Evolutionary conservation across 1,140 invertebrate genomes (phyloP).

Genomic region (Neuroterus valhalla): DNA sequence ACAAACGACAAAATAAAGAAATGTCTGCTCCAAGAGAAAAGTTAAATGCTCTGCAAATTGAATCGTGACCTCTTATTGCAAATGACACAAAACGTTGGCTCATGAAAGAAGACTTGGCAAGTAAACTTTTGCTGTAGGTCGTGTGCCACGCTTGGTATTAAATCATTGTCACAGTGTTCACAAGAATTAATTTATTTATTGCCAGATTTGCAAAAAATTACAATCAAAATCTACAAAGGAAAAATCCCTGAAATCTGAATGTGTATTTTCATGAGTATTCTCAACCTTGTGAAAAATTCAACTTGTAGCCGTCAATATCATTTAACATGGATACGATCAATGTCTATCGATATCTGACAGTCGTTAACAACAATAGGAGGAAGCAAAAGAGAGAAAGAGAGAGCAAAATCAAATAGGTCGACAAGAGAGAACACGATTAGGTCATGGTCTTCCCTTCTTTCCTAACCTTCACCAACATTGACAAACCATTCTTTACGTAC

Average conservation of each 20-base stretch:
- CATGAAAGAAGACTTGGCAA: constrained; percentile 3
- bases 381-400: constrained; percentile 39
- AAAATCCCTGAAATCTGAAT: too few relatives aligned
- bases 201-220: neutral
- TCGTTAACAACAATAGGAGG: constrained; percentile 20
- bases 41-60: neutral
- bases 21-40: neutral
- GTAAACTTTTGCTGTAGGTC: neutral
- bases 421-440: constrained; percentile 57
- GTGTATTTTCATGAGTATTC: too few relatives aligned
- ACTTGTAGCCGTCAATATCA: neutral
- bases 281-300: neutral
- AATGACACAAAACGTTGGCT: neutral
- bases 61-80: neutral
- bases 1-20: neutral
- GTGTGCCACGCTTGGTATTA: constrained; percentile 2
- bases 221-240: too few relatives aligned
- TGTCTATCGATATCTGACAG: constrained; percentile 32
- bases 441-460: constrained; percentile 64
- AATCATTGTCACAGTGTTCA: neutral
- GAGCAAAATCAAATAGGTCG: constrained; percentile 37
- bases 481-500: constrained; percentile 38
- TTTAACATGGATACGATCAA: neutral
- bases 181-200: neutral
- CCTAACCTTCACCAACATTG: constrained; percentile 60